Conservation (phyloP, 2,113 vertebrate genomes). For the Aptenodytes forsteri region DNA sequence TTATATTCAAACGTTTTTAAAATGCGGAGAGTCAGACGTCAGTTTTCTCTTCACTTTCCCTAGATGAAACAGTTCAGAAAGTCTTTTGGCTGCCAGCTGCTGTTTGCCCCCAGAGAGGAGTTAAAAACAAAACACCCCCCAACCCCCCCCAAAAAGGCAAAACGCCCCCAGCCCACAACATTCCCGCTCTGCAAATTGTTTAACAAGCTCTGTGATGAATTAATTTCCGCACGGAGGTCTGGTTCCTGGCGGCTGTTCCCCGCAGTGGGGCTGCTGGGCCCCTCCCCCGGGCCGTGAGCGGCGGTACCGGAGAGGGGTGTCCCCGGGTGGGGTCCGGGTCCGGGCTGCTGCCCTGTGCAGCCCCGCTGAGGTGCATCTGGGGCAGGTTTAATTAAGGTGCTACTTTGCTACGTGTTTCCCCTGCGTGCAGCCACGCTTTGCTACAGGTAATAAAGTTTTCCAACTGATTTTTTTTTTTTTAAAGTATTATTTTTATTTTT, state of each 20-base stretch:
- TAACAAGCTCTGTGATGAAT: neutral
- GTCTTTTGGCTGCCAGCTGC: slow-evolving; percentile 25
- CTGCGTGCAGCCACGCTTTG: neutral
- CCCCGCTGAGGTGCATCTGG: neutral
- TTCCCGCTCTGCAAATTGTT: neutral
- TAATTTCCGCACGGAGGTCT: neutral
- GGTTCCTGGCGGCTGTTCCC: neutral
- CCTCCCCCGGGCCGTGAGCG: neutral
- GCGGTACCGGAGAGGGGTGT: neutral
- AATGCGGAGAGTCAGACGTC: neutral
- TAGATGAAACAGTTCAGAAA: slow-evolving; percentile 42
- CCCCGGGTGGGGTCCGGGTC: neutral
- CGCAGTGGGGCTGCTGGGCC: neutral
- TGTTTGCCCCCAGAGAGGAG: neutral
- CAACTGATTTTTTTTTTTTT: neutral
- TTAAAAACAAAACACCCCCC: neutral
- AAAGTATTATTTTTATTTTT: neutral
- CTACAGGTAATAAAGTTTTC: neutral
- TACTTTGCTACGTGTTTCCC: neutral
- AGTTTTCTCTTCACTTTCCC: neutral
- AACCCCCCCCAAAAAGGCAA: accelerated
- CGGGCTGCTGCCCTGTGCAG: neutral
- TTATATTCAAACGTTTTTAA: slow-evolving; percentile 5
- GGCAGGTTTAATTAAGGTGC: neutral
- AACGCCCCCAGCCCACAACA: neutral